Percentiles rank a stretch among this genome's conserved stretches.
phyloP scores from a whole-genome alignment of 2,113 vertebrate genomes.

The Tympanuchus pallidicinctus region DNA sequence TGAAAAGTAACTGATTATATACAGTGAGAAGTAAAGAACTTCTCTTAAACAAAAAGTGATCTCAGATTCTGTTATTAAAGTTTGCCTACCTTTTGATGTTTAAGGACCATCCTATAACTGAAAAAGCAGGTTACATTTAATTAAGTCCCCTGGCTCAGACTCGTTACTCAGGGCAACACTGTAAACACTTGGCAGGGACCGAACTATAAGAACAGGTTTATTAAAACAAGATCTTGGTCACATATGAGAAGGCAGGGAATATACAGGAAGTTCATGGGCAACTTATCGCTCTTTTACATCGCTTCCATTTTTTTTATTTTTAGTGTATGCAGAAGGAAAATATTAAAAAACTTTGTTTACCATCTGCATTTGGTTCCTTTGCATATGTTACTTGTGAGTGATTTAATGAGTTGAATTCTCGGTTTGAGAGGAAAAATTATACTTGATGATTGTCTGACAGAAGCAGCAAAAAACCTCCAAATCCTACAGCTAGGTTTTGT shows the following conservation, averaged over 20 bases:
- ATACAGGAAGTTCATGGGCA: conserved; percentile 27
- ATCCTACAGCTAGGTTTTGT: background rate
- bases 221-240: conserved; percentile 47
- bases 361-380: background rate
- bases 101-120: conserved; percentile 32
- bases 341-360: background rate
- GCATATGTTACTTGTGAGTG: background rate
- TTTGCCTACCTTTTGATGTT: conserved; percentile 50
- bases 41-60: conserved; percentile 16
- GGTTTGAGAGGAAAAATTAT: background rate
- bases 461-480: background rate
- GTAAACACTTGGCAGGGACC: conserved; percentile 52
- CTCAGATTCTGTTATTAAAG: conserved; percentile 42
- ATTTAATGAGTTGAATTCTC: conserved; percentile 11
- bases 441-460: background rate
- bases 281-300: background rate
- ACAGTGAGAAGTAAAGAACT: conserved; percentile 1
- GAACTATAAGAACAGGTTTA: conserved; percentile 36
- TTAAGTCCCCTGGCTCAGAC: conserved; percentile 58
- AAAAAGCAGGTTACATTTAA: conserved; percentile 65
- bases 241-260: background rate
- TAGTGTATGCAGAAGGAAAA: background rate
- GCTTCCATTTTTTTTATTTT: background rate
- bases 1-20: conserved; percentile 39
- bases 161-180: conserved; percentile 58